Conservation (phyloP, 2,113 vertebrate species). For the Pluvialis apricaria region DNA sequence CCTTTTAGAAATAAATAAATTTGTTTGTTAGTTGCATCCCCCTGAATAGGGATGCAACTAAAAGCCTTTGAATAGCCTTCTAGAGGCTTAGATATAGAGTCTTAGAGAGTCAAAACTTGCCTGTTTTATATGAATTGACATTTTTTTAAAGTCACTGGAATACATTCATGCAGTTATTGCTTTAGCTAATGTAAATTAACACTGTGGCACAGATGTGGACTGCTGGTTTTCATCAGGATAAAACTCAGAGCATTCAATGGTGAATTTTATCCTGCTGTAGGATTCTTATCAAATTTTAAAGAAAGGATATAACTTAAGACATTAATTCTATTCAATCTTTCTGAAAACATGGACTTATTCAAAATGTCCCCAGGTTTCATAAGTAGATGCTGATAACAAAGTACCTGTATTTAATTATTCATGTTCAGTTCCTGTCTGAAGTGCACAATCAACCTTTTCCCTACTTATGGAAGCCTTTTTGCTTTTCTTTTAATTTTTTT, state of each 20-base stretch:
- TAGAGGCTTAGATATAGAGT: not conserved
- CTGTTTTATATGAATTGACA: not conserved
- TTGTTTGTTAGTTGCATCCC: not conserved
- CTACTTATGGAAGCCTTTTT: not conserved
- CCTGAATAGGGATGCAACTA: not conserved
- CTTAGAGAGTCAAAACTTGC: not conserved
- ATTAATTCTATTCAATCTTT: not conserved
- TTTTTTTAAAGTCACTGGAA: not conserved
- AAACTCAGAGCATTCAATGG: not conserved
- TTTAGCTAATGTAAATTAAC: not conserved
- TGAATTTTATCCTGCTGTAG: not conserved
- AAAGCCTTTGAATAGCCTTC: not conserved
- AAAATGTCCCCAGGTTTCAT: not conserved
- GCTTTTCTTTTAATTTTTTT: not conserved
- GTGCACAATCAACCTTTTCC: not conserved
- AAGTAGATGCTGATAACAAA: not conserved
- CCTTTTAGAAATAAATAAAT: not conserved
- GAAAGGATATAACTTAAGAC: not conserved
- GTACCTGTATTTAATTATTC: conserved; percentile 13
- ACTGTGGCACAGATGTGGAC: not conserved
- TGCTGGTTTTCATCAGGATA: not conserved
- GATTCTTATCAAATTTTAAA: not conserved
- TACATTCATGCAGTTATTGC: not conserved
- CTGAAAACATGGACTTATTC: not conserved
- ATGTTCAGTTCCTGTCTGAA: not conserved